phyloP scores from a whole-genome alignment of 2,113 vertebrate genomes.

The Cranoglanis bouderius region DNA sequence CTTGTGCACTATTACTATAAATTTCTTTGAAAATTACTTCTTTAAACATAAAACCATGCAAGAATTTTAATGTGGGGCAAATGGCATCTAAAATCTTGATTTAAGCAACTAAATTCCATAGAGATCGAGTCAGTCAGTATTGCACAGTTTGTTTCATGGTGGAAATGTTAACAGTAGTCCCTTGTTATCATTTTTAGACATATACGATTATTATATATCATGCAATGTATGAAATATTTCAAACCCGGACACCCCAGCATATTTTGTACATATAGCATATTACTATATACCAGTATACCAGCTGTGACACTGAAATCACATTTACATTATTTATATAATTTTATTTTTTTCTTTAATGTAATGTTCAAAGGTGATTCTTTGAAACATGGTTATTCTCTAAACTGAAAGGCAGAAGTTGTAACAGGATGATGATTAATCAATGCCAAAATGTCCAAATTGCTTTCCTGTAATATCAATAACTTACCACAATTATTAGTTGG shows the following conservation, averaged over 20 bases:
- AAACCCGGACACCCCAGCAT: too few relatives aligned
- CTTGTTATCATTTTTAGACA: background rate
- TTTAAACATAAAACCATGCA: background rate
- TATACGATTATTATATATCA: background rate
- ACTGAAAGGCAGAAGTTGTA: background rate
- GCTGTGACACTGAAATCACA: background rate
- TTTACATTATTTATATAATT: background rate
- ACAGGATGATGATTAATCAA: background rate
- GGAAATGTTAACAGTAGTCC: background rate
- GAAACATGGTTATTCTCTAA: background rate
- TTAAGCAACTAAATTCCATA: background rate
- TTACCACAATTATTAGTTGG: background rate
- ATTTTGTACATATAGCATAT: too few relatives aligned
- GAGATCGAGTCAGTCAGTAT: background rate
- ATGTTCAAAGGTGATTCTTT: background rate
- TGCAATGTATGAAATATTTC: background rate
- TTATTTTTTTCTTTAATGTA: background rate
- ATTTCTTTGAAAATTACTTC: too few relatives aligned
- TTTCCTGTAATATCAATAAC: background rate
- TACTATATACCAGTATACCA: background rate
- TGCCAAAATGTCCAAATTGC: background rate
- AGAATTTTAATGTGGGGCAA: background rate
- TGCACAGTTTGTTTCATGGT: too few relatives aligned
- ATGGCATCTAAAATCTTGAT: background rate
- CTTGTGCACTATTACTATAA: background rate